Percentiles rank a stretch among this genome's conserved stretches.
These are phyloP conservation scores for Eristalis arbustorum DNA, from an alignment of 2,888 invertebrate genomes.

Conservation along the genomic window DNA sequence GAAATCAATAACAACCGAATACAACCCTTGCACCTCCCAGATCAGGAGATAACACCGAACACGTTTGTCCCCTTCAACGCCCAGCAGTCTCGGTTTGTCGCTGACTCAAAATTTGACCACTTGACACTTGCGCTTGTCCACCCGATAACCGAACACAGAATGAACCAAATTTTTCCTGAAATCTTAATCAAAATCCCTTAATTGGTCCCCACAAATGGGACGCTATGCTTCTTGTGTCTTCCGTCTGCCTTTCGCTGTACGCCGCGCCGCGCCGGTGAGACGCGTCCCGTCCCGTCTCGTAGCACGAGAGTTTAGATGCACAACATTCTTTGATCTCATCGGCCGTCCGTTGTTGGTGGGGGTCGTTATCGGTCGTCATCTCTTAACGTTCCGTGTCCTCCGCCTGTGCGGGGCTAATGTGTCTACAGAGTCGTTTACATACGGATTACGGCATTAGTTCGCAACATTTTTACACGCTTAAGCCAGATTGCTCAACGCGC, in stretches of 20 bases:
- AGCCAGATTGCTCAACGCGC: constrained; percentile 59
- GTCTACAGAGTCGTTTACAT: constrained; percentile 39
- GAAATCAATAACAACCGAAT: constrained; percentile 1
- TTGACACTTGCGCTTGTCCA: constrained; percentile 46
- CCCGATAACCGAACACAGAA: constrained; percentile 23
- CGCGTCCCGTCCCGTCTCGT: not conserved
- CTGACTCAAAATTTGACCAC: constrained; percentile 5
- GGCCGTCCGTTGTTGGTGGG: not conserved
- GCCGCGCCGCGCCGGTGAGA: not conserved
- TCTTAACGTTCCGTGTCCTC: not conserved
- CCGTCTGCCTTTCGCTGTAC: not conserved
- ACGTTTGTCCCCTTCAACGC: not conserved
- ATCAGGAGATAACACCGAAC: constrained; percentile 15
- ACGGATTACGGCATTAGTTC: constrained; percentile 28
- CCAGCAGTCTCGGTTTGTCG: not conserved
- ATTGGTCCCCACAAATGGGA: constrained; percentile 42
- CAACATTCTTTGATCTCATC: constrained; percentile 33
- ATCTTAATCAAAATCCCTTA: constrained; percentile 49
- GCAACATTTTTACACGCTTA: constrained; percentile 60
- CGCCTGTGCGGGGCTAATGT: constrained; percentile 2
- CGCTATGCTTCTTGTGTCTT: constrained; percentile 40
- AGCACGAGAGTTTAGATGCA: not conserved
- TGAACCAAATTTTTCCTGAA: constrained; percentile 41
- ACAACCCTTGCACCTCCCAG: constrained; percentile 10
- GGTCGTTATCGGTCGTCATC: constrained; percentile 44